phyloP scores from a whole-genome alignment of 2,797 vertebrate genomes.

The Microchirus variegatus region DNA sequence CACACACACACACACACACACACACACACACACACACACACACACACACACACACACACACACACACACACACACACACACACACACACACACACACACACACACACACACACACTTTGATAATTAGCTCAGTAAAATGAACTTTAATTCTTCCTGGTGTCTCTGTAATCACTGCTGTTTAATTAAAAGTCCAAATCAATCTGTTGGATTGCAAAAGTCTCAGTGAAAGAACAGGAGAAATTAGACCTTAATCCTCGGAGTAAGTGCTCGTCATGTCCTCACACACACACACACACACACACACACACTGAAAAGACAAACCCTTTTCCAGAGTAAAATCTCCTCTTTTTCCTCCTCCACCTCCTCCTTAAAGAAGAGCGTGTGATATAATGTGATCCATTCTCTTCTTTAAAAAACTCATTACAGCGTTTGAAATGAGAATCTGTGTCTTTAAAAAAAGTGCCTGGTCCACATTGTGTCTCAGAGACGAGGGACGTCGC shows the following conservation, averaged over 20 bases:
- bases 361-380: slow-evolving; percentile 65
- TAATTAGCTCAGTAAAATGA: slow-evolving; percentile 82
- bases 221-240: slow-evolving; percentile 79
- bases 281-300: slow-evolving; percentile 28
- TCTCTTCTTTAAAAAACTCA: slow-evolving; percentile 83
- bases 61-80: too few species aligned
- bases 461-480: slow-evolving; percentile 68
- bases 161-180: slow-evolving; percentile 79
- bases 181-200: slow-evolving; percentile 87
- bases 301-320: slow-evolving; percentile 73
- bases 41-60: slow-evolving; percentile 42
- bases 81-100: too few species aligned
- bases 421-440: slow-evolving; percentile 81
- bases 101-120: slow-evolving; percentile 59
- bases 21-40: slow-evolving; percentile 29
- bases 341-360: slow-evolving; percentile 47
- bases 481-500: slow-evolving; percentile 55
- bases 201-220: slow-evolving; percentile 72
- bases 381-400: slow-evolving; percentile 79
- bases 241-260: slow-evolving; percentile 81
- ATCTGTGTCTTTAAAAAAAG: slow-evolving; percentile 73
- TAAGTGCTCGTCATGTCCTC: slow-evolving; percentile 18
- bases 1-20: too few species aligned
- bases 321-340: slow-evolving; percentile 51
- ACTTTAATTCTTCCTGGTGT: slow-evolving; percentile 79